Percentiles rank a stretch among this genome's conserved stretches.
Evolutionary conservation across 2,888 invertebrate genomes (phyloP).

Genomic region (Rotaria socialis): DNA sequence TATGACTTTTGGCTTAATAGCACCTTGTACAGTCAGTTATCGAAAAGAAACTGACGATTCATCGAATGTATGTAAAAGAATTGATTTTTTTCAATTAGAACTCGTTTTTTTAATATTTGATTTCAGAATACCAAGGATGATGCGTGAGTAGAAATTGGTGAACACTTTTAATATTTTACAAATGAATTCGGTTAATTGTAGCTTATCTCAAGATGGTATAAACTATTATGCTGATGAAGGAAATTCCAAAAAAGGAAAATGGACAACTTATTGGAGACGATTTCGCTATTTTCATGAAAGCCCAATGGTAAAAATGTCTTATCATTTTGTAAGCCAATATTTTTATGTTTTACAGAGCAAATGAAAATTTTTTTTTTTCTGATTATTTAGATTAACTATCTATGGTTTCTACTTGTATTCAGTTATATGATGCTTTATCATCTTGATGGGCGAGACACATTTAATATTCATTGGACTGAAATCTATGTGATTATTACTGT

Average conservation of each 20-base stretch:
- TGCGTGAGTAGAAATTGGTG: not conserved
- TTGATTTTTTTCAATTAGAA: no score
- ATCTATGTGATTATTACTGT: slow-evolving; percentile 2
- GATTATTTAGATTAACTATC: not conserved
- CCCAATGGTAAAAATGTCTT: not conserved
- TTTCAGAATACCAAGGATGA: not conserved
- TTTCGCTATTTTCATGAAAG: not conserved
- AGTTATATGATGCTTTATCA: slow-evolving; percentile 26
- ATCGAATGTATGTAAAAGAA: not conserved
- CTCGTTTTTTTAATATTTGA: not conserved
- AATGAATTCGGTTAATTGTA: not conserved
- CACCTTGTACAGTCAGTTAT: not conserved
- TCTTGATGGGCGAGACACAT: not conserved
- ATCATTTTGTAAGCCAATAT: not conserved
- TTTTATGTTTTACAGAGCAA: no score
- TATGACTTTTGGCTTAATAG: not conserved
- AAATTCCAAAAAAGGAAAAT: not conserved
- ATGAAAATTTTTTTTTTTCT: no score
- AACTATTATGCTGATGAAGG: not conserved
- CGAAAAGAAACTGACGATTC: not conserved
- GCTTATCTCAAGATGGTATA: not conserved
- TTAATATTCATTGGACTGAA: not conserved
- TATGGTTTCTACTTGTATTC: not conserved
- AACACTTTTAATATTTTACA: not conserved
- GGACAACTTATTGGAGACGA: not conserved